These are phyloP conservation scores for Cochlearius cochlearius DNA, from an alignment of 2,113 vertebrate species.

Conservation along the genomic window DNA sequence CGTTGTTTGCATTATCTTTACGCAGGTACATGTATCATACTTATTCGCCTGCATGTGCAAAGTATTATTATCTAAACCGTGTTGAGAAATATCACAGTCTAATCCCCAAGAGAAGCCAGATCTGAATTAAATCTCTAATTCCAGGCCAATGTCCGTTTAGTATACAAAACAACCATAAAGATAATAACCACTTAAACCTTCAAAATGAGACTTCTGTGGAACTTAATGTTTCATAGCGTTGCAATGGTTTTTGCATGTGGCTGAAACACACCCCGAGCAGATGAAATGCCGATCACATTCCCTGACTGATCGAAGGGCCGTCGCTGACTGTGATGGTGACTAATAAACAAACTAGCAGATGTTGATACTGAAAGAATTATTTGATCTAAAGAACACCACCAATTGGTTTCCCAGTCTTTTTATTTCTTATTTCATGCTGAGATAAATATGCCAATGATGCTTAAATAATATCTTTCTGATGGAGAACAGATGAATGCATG, in stretches of 20 bases:
- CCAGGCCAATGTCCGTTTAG: background rate
- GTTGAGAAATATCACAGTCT: background rate
- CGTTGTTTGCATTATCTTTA: background rate
- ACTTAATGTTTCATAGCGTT: background rate
- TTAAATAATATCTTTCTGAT: background rate
- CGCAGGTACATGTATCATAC: no score
- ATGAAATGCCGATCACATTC: background rate
- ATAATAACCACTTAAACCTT: background rate
- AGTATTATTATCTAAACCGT: background rate
- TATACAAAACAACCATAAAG: background rate
- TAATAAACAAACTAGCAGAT: background rate
- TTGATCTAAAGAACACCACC: background rate
- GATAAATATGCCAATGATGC: background rate
- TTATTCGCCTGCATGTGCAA: background rate
- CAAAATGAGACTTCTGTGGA: background rate
- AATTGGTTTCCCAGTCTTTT: background rate
- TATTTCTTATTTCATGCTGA: background rate
- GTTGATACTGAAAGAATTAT: background rate
- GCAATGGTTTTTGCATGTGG: background rate
- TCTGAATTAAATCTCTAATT: background rate
- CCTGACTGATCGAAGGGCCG: background rate
- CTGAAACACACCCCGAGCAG: background rate
- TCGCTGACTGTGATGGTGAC: background rate
- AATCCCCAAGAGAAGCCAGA: background rate
- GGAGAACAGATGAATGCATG: background rate